Base-by-base conservation (phyloP, 2,888 invertebrate species). In the Euphydryas editha region DNA sequence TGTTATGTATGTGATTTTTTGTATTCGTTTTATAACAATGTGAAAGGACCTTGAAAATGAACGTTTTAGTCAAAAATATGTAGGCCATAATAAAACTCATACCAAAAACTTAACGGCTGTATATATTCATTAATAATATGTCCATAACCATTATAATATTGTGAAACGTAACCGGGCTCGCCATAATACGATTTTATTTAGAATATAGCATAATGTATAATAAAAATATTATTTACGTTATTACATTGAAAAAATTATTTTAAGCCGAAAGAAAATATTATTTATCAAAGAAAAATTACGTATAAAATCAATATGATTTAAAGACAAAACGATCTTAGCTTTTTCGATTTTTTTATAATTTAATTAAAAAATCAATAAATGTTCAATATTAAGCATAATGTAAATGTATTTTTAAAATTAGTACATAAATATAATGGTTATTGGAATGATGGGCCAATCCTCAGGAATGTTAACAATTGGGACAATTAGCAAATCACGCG, bases 121-220 rank as follows among this genome's bases (percentile, higher is more conserved):
- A 51, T 51, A 30, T 30, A 30, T 10, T 24, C 11, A 13, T 39
- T 39, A 39, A 39, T 39, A 24, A 24, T 15, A 10, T 51, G 11
- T 24, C 4, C 6, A 24, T 15, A 24, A 4, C 1, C 11, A 1
- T 24, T 5, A 21, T 24, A 21, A 37, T 42, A 58, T 21, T 18
- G 18, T 11, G 24, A 47, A 37, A 51, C 61, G 57, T 47, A 65
- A 39, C 62, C 46, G 59, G 37, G 49, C 57, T 66, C 62, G 66
- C 61, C 61, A 66, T 61, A 57, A 39, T 17, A 42, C 39, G 36
- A 21, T 37, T 42, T 54, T 54, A 54, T 54, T 54, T 58, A 57
- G 54, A 51, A 24, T 18, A 51, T 44, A 57, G 44, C 37, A 49
- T 63, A 63, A 63, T 42, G 54, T 66, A 65, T 54, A 49, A 61